Evolutionary conservation across 1,140 invertebrate species (phyloP), one percentile per base, ranked within the genome.

Genomic region (Drosophila mojavensis): DNA sequence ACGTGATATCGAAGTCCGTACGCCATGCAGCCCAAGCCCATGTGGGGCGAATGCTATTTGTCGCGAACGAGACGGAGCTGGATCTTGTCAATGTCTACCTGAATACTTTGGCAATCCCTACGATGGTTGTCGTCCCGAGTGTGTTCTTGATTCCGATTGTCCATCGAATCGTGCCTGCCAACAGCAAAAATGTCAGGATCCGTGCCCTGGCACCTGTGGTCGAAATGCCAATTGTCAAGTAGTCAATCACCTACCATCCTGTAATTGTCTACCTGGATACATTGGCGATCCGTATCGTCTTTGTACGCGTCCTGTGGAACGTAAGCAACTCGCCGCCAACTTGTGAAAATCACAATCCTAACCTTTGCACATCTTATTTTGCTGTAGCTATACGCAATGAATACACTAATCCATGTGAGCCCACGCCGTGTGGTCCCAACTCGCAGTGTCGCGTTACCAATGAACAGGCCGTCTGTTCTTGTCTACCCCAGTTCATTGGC

Each of bases 61-160:
- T 81, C 93, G 94, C 80, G 95, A 96, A 91, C 93, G 94, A 67
- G 94, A 94, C 74, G 94, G 94, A 36, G 94, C 94, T 26, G 95
- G 95, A 15, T 93, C 95, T 36, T 97, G 96, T 88, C 93, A 94
- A 51, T 97, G 96, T 91, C 90, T 95, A 11, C 93, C 94, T 1
- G 94, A 95, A 33, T 96, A 96, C 81, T 94, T 95, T 76, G 96
- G 96, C 47, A 96, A 97, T 93, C 96, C 96, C 4, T 96, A 96
- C 75, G 94, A 95, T 83, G 95, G 95, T 15, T 96, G 96, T 90
- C 93, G 95, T 80, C 95, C 95, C 4, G 95, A 95, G 89, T 96
- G 95, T 79, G 85, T 95, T 4, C 86, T 94, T 0, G 95, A 95
- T 83, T 94, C 94, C 3, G 95, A 96, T 79, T 96, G 96, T 82